Base-by-base conservation (phyloP, 2,888 invertebrate genomes). In the Argyra leucocephala region DNA sequence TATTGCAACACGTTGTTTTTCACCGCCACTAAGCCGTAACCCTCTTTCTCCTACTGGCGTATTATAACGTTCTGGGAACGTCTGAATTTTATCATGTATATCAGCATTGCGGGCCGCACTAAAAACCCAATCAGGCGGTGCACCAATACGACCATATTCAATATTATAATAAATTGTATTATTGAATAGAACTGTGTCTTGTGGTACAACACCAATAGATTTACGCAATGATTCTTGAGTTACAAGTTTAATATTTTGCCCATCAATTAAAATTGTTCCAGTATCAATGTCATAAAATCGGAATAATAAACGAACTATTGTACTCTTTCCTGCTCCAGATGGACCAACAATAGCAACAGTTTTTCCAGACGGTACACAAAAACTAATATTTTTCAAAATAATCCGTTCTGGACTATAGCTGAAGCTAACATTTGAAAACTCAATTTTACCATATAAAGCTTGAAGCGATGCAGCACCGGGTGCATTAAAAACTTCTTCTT, bases 1-100 rank as follows among this genome's bases (percentile, higher is more conserved):
- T 69, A 98, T 98, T 0, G 97, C 98, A 66, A 98, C 93, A 70
- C 97, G 84, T 78, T 99, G 98, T 75, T 99, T 98, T 77, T 98
- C 98, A 2, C 98, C 98, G 2, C 98, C 98, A 76, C 96, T 96
- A 67, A 98, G 82, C 69, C 96, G 88, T 66, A 98, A 80, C 6
- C 98, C 98, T 75, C 98, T 83, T 80, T 98, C 98, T 7, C 98
- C 98, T 22, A 98, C 93, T 86, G 90, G 76, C 0, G 93, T 91
- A 63, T 93, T 90, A 74, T 93, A 94, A 61, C 86, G 86, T 69
- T 93, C 91, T 1, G 96, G 94, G 80, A 98, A 96, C n/a, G 88
- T 85, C 1, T 92, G 80, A 68, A 98, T 96, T 74, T 87, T 86
- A 57, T 93, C 90, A 75, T 98, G 97, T 71, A 98, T 96, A 74